Conservation (phyloP, 2,113 vertebrate species). For the Columba livia region DNA sequence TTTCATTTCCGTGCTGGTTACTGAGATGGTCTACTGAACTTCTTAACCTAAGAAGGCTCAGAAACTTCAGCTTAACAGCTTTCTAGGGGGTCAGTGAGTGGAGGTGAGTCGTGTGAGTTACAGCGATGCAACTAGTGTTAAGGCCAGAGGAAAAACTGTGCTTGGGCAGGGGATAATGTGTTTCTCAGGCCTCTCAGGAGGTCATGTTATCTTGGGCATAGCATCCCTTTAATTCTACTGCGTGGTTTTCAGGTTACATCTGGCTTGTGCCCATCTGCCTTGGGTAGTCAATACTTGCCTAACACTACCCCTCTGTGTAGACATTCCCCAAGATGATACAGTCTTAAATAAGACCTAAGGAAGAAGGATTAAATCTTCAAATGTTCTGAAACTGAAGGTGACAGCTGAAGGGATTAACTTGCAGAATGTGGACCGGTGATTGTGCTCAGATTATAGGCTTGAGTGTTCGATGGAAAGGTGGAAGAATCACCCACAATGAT, state of each 20-base stretch:
- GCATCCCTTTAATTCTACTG: neutral
- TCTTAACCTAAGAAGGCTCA: neutral
- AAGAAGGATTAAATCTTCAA: neutral
- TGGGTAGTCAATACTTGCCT: neutral
- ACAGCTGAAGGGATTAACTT: neutral
- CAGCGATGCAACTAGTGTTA: accelerated
- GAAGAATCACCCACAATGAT: accelerated
- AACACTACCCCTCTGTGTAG: neutral
- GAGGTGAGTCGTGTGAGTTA: neutral
- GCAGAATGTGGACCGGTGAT: neutral
- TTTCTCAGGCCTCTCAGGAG: neutral
- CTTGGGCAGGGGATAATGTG: neutral
- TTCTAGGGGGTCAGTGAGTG: neutral
- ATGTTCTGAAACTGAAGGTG: neutral
- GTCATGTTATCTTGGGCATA: accelerated
- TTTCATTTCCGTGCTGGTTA: neutral
- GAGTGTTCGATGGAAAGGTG: neutral
- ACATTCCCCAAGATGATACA: neutral
- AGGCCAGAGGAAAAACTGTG: neutral
- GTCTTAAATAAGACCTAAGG: neutral
- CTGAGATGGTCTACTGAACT: neutral
- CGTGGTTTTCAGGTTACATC: neutral
- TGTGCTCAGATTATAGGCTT: too few species aligned
- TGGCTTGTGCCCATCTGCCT: neutral
- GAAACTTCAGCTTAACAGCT: neutral